Evolutionary conservation across 2,797 vertebrate genomes (phyloP).

Genomic region (Merluccius polli): DNA sequence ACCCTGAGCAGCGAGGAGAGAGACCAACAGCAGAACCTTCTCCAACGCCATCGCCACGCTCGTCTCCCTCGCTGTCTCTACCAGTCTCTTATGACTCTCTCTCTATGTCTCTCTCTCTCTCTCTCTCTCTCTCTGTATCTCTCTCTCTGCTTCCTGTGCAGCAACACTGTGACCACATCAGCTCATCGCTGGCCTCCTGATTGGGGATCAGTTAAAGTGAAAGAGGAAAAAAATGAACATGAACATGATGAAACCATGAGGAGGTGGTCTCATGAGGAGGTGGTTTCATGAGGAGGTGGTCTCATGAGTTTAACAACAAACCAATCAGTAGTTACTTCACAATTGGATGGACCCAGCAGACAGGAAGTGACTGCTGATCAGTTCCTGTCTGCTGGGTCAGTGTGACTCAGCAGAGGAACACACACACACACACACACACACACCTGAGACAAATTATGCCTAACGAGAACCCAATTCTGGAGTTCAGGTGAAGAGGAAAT

Average conservation of each 20-base stretch:
- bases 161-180: background rate
- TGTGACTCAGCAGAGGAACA: background rate
- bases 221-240: too few species aligned
- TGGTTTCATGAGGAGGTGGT: too few species aligned
- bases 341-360: too few species aligned
- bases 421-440: background rate
- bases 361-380: constrained; percentile 1
- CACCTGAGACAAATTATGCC: background rate
- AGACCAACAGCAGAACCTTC: background rate
- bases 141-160: constrained; percentile 1
- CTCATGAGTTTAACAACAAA: too few species aligned
- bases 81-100: background rate
- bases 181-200: background rate
- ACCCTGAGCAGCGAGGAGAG: background rate
- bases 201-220: background rate
- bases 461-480: background rate
- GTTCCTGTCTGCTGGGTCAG: too few species aligned
- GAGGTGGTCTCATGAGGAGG: too few species aligned
- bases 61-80: background rate
- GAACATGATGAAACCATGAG: too few species aligned
- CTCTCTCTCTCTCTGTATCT: too few species aligned
- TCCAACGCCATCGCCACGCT: background rate
- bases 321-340: too few species aligned
- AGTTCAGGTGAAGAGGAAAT: background rate
- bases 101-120: background rate